A percentile compares a stretch with the other conserved stretches of the same genome.
These are phyloP conservation scores for Incurvaria masculella DNA, from an alignment of 2,888 invertebrate genomes.

Conservation along the genomic window DNA sequence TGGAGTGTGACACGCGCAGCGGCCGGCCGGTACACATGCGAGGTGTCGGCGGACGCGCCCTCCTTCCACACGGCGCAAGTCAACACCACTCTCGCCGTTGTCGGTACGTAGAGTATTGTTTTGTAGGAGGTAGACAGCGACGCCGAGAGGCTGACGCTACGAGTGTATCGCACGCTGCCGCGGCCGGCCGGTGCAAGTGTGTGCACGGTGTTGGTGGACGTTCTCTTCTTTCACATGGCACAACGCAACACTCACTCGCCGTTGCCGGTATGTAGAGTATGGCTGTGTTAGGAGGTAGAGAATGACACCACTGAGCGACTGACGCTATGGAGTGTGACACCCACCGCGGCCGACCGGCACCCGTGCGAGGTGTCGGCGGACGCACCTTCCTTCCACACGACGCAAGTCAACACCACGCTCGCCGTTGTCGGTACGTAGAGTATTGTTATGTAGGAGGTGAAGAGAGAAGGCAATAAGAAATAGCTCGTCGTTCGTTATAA, in stretches of 20 bases:
- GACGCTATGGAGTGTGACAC: too few relatives aligned
- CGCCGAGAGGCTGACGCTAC: conserved; percentile 47
- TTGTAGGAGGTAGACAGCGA: conserved; percentile 8
- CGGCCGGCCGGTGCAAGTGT: conserved; percentile 59
- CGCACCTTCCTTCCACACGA: conserved; percentile 56
- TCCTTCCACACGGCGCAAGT: conserved; percentile 54
- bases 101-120: conserved; percentile 59
- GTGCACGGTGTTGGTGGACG: conserved; percentile 62
- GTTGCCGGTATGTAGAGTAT: conserved; percentile 61
- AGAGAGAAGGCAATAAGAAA: conserved; percentile 27
- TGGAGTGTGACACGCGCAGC: conserved; percentile 53
- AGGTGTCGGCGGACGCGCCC: conserved; percentile 60
- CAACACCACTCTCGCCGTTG: conserved; percentile 55
- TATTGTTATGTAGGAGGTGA: too few relatives aligned
- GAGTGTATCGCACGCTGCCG: conserved; percentile 52
- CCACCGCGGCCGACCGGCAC: conserved; percentile 56
- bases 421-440: conserved; percentile 59
- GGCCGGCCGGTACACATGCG: conserved; percentile 59
- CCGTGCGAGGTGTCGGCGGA: conserved; percentile 63
- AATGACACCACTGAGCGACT: too few relatives aligned
- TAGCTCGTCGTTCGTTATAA: too few relatives aligned
- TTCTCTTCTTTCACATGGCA: conserved; percentile 55
- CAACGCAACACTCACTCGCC: conserved; percentile 54
- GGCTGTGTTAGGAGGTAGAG: neutral
- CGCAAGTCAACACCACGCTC: conserved; percentile 50